Evolutionary conservation across 1,140 invertebrate species (phyloP).

Genomic region (Chymomyza costata): DNA sequence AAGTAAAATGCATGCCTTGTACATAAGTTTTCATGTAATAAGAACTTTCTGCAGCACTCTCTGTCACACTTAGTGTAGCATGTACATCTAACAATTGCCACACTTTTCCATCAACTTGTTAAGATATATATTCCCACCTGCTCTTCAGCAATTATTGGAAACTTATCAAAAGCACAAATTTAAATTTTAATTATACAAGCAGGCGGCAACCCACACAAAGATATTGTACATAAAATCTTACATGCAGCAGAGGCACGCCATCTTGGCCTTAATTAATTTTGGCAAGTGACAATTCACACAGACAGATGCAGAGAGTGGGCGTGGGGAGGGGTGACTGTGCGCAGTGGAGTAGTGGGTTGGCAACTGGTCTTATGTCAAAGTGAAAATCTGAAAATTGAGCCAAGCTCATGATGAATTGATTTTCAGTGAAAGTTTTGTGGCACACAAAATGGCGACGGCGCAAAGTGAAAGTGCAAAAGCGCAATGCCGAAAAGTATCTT

Average conservation of each 20-base stretch:
- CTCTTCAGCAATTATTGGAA: too few relatives aligned
- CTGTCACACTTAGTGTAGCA: too few relatives aligned
- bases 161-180: conserved; percentile 66
- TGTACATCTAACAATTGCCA: too few relatives aligned
- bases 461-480: conserved; percentile 65
- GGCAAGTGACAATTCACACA: conserved; percentile 55
- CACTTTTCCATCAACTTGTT: too few relatives aligned
- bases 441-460: conserved; percentile 1
- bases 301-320: too few relatives aligned
- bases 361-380: background rate
- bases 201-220: conserved; percentile 22
- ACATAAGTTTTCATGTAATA: too few relatives aligned
- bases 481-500: conserved; percentile 60
- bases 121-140: too few relatives aligned
- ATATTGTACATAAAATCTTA: conserved; percentile 22
- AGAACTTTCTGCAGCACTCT: too few relatives aligned
- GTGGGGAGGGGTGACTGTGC: too few relatives aligned
- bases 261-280: conserved; percentile 69
- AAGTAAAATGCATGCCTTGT: too few relatives aligned
- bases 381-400: conserved; percentile 28
- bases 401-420: conserved; percentile 50
- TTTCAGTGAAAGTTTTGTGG: conserved; percentile 52
- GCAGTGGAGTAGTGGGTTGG: too few relatives aligned
- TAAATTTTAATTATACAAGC: conserved; percentile 62
- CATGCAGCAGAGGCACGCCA: conserved; percentile 25